Percentiles rank a stretch among this genome's conserved stretches.
Conservation (phyloP, 1,140 invertebrate species). For the Drosophila elegans region DNA sequence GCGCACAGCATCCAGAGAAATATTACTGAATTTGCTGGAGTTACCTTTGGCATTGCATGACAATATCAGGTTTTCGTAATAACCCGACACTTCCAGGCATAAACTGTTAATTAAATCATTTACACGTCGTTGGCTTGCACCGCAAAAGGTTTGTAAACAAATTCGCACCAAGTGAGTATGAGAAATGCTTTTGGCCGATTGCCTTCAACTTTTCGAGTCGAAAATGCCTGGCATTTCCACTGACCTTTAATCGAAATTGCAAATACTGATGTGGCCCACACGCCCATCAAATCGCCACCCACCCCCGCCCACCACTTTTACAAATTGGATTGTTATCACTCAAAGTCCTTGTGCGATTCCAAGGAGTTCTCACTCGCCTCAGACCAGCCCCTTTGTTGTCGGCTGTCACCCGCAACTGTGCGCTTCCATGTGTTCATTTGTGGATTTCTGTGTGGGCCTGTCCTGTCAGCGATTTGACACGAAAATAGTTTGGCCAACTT, state of each 20-base stretch:
- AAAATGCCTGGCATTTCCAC: conserved; percentile 16
- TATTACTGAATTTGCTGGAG: conserved; percentile 35
- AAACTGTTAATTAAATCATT: conserved; percentile 69
- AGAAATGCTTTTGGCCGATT: conserved; percentile 13
- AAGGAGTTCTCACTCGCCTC: conserved; percentile 30
- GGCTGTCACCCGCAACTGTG: conserved; percentile 66
- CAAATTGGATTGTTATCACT: conserved; percentile 71
- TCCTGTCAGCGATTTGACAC: conserved; percentile 49
- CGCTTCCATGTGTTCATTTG: conserved; percentile 13
- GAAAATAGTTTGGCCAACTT: conserved; percentile 67
- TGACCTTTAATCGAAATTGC: conserved; percentile 31
- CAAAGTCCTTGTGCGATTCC: conserved; percentile 35
- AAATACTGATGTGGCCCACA: conserved; percentile 6
- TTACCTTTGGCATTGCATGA: conserved; percentile 49
- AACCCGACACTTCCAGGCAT: conserved; percentile 65
- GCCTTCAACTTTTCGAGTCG: not conserved
- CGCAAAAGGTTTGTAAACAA: conserved; percentile 30
- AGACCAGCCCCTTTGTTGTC: conserved; percentile 68
- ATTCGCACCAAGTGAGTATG: conserved; percentile 40
- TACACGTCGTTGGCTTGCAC: conserved; percentile 42
- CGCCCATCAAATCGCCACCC: conserved; percentile 6
- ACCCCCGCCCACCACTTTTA: conserved; percentile 27
- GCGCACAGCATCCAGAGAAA: conserved; percentile 26
- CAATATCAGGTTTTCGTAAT: conserved; percentile 67
- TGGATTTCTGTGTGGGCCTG: conserved; percentile 6